These are phyloP conservation scores for Sitophilus oryzae DNA, from an alignment of 1,140 invertebrate species.

Conservation along the genomic window DNA sequence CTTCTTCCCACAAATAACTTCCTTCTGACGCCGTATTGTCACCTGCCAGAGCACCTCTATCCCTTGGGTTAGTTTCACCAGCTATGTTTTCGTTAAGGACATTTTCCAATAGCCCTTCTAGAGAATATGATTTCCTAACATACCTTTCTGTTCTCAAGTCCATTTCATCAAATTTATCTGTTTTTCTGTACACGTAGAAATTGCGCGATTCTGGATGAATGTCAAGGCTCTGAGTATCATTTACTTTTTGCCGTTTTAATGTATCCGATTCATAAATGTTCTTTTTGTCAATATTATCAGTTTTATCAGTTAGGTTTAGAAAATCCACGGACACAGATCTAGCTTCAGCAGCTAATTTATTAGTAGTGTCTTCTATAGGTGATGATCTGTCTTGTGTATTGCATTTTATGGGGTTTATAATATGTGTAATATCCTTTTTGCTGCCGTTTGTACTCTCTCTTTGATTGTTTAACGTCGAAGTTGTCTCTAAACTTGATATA, in stretches of 20 bases:
- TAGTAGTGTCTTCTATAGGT: conserved; percentile 40
- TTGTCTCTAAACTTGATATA: conserved; percentile 29
- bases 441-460: conserved; percentile 51
- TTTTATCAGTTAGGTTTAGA: conserved; percentile 59
- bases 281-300: conserved; percentile 64
- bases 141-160: conserved; percentile 20
- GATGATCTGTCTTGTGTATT: conserved; percentile 30
- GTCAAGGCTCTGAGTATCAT: conserved; percentile 42
- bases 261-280: conserved; percentile 70
- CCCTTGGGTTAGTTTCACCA: conserved; percentile 2
- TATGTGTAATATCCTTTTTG: conserved; percentile 70
- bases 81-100: conserved; percentile 41
- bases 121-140: conserved; percentile 49
- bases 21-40: conserved; percentile 39
- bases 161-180: conserved; percentile 41
- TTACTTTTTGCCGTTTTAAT: conserved; percentile 53
- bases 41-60: not conserved
- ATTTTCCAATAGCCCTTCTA: conserved; percentile 60
- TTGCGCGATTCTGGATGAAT: conserved; percentile 47
- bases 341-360: conserved; percentile 54
- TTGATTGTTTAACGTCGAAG: conserved; percentile 58
- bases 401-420: conserved; percentile 68
- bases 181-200: conserved; percentile 47
- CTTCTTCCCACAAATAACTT: conserved; percentile 77
- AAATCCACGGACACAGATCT: conserved; percentile 61